phyloP scores from a whole-genome alignment of 2,113 vertebrate species.

The Hyperopisus bebe region DNA sequence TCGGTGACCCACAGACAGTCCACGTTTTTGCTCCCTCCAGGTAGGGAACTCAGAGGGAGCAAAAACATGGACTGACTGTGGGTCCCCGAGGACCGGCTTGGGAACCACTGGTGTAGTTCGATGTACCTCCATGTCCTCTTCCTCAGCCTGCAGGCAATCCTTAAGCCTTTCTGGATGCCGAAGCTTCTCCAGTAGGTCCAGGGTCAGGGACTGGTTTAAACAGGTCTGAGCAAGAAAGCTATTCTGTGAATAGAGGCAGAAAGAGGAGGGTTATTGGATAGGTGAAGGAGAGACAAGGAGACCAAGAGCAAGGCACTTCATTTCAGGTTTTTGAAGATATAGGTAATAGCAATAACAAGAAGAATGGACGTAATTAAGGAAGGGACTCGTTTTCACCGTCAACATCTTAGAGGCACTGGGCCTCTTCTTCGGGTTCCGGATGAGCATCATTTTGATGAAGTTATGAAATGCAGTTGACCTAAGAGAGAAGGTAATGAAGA shows the following conservation, averaged over 20 bases:
- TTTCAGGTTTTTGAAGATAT: neutral
- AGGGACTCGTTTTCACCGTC: conserved; percentile 53
- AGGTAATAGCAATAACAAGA: neutral
- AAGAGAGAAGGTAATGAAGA: conserved; percentile 21
- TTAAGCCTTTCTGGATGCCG: conserved; percentile 70
- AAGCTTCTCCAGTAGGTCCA: conserved; percentile 76
- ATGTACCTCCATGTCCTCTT: conserved; percentile 74
- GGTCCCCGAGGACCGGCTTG: neutral
- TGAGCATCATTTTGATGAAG: conserved; percentile 78
- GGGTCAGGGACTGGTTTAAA: conserved; percentile 65
- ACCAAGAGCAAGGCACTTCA: neutral
- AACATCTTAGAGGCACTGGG: conserved; percentile 78
- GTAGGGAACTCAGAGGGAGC: neutral
- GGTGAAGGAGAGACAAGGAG: neutral
- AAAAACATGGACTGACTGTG: neutral
- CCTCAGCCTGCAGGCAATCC: conserved; percentile 52
- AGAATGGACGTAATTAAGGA: neutral
- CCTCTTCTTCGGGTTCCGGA: conserved; percentile 82
- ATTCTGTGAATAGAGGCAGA: conserved; percentile 50
- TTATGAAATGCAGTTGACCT: conserved; percentile 80
- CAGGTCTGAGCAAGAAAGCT: conserved; percentile 63
- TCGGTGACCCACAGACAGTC: neutral
- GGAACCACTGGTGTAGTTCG: conserved; percentile 20
- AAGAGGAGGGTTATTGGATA: neutral
- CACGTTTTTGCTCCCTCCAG: neutral